A percentile compares a stretch with the other conserved stretches of the same genome.
These are phyloP conservation scores for Alectoris magna DNA, from an alignment of 2,797 vertebrate genomes.

Conservation along the genomic window DNA sequence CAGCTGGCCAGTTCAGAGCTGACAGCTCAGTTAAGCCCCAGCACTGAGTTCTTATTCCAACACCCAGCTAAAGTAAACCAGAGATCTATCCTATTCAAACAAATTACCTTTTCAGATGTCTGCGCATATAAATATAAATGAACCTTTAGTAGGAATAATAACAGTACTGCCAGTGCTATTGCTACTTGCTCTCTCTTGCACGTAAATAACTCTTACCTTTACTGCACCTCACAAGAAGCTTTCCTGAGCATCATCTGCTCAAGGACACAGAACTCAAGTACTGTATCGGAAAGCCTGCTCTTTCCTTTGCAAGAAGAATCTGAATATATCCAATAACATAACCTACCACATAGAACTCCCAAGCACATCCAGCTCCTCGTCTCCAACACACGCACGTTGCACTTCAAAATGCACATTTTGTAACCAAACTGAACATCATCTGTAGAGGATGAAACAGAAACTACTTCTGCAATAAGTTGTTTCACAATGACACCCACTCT, in stretches of 20 bases:
- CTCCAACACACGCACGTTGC: fast-evolving
- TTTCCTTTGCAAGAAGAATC: neutral
- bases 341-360: neutral
- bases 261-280: neutral
- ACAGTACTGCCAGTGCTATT: neutral
- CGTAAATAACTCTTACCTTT: neutral
- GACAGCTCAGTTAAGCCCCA: neutral
- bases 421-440: neutral
- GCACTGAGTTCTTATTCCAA: neutral
- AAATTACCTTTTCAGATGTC: neutral
- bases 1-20: neutral
- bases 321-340: neutral
- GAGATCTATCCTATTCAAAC: neutral
- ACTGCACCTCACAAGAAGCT: neutral
- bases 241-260: neutral
- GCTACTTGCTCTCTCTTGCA: neutral
- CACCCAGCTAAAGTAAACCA: neutral
- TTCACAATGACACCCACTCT: neutral
- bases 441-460: neutral
- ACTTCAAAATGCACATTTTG: neutral
- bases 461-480: neutral
- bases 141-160: neutral
- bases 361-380: neutral
- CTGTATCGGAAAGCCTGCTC: neutral
- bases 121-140: neutral